Conservation (phyloP, 2,113 vertebrate species). For the Dromaius novaehollandiae region DNA sequence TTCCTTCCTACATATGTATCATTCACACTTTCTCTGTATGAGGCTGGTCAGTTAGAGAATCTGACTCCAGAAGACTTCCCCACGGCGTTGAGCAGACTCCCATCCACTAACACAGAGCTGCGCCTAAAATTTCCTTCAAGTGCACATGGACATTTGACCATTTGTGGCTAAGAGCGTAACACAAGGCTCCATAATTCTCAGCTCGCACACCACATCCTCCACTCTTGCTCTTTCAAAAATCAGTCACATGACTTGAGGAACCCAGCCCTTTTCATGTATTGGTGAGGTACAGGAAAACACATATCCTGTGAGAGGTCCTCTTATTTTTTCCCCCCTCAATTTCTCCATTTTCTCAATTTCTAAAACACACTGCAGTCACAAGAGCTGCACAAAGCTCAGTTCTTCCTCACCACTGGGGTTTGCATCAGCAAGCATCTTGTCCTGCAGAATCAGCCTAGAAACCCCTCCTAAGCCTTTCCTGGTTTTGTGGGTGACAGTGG, state of each 20-base stretch:
- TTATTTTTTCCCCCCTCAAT: background rate
- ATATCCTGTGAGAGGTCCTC: background rate
- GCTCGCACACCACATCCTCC: background rate
- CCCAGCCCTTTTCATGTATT: fast-evolving
- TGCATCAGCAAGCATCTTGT: background rate
- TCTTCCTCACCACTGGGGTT: background rate
- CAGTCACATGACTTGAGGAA: background rate
- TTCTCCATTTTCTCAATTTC: background rate
- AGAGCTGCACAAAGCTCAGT: background rate
- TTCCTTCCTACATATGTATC: no score
- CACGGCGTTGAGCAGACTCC: background rate
- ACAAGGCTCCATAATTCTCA: background rate
- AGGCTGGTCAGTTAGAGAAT: background rate
- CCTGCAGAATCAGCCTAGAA: background rate
- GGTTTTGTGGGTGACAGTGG: background rate
- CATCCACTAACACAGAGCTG: background rate
- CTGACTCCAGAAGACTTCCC: background rate
- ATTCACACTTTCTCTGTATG: no score
- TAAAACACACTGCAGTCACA: background rate
- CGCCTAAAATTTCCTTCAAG: background rate
- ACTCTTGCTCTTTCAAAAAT: background rate
- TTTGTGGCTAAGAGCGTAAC: background rate
- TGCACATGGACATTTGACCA: background rate
- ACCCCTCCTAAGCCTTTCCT: background rate
- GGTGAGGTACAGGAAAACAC: background rate